Evolutionary conservation across 2,113 vertebrate species (phyloP), one percentile per base, ranked within the genome.

Genomic region (Marcusenius ussheri): DNA sequence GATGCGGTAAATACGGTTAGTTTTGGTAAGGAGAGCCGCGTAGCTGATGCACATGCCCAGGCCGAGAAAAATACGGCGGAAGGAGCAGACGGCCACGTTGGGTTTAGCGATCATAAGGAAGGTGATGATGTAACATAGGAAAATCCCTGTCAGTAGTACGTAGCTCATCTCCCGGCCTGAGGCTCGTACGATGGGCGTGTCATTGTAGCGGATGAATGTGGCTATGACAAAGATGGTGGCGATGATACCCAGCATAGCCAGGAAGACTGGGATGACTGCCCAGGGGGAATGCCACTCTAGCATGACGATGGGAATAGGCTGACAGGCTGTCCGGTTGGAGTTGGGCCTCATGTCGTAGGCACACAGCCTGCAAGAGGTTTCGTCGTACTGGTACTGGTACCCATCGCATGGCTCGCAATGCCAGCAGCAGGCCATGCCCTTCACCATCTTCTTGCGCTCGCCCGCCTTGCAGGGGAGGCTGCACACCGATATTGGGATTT

Each of bases 21-120:
- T 99, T 93, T 99, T 99, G 46, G 98, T 99, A 66, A 99, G 95
- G 21, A 99, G 96, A 1, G 98, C 98, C 0, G 98, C 98, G 0
- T 99, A 99, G 92, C 98, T 99, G 93, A 99, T 98, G 93, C 98
- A 98, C 98, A 99, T 98, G 0, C 98, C 98, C 92, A 99, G 91
- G 17, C 98, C 98, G 83, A 99, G 87, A 95, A 99, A 99, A 66
- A 99, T 95, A 5, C 98, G 93, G 3, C 98, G 94, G 94, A 99
- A 98, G 13, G 98, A 98, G 91, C 98, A 99, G 4, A 99, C 97
- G 0, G 96, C 97, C 0, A 97, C 95, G 1, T 98, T 97, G 0
- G 98, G 98, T 89, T 98, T 97, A 91, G 98, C 98, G 6, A 99
- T 99, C 98, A 99, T 99, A 77, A 99, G 95, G 92, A 99, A 99